Evolutionary conservation across 2,797 vertebrate species (phyloP), one percentile per base, ranked within the genome.

Genomic region (Paratrypauchen microcephalus): DNA sequence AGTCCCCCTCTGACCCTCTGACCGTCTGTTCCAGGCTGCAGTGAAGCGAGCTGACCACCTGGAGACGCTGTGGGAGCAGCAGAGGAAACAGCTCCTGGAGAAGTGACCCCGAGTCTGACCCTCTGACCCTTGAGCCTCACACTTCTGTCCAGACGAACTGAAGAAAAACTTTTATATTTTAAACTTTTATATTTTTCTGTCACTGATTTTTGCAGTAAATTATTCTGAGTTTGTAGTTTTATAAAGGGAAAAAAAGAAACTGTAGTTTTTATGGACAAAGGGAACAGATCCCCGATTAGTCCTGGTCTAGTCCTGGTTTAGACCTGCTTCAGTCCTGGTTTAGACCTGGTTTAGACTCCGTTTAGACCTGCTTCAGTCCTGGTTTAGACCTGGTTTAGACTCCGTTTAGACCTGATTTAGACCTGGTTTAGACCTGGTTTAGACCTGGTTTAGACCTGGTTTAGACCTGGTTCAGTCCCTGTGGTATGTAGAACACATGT

Each of bases 31-130:
- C 6, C 80, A 98, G 97, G 96, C 94, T 0, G 95, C 95, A 0
- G 9, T 95, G 85, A 96, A 95, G 92, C 91, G 96, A 81, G 96
- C 96, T 0, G 94, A 95, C 30, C 94, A 94, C 81, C 92, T 99
- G 74, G 96, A 97, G 76, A 93, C 93, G 5, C 91, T 99, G 70
- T 92, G 98, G 89, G 94, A 96, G 6, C 95, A 95, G 77, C 95
- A 95, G 83, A 89, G 93, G 58, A 93, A 90, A 78, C 95, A 95
- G 55, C 86, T 93, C 45, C 84, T 93, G 73, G 91, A 89, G 2
- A 94, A 96, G 81, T 97, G 93, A 95, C 47, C 1, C 21, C 3
- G 28, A 30, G 28, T 30, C 28, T 5, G 5, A 32, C 32, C 12
- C 41, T 45, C 13, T 1, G 41, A 13, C 41, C 4, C 41, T 45